Evolutionary conservation across 2,113 vertebrate genomes (phyloP), one percentile per base, ranked within the genome.

Genomic region (Etia nguti): DNA sequence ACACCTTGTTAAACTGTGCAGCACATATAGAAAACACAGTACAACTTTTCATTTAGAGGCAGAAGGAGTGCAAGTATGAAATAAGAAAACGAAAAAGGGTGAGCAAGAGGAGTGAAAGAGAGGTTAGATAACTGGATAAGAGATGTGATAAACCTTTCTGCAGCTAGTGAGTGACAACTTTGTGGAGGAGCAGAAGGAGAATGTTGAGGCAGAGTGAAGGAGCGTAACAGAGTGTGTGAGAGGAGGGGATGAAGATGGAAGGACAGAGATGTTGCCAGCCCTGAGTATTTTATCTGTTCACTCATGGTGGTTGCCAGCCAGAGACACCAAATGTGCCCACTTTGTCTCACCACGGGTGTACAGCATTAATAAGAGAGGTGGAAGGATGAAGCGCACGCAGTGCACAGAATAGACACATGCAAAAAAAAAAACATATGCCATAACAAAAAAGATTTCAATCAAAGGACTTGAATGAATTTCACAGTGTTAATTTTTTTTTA

Each of bases 281-380:
- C 83, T 70, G 80, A 89, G 80, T 84, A 79, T 77, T 84, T 90
- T 92, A 93, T 94, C 91, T 83, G 82, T 85, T 81, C 85, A 89
- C 65, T 88, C 86, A 87, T 84, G 80, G 50, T 31, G 75, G 65
- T 81, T 94, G 91, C 86, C 92, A 92, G 80, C 68, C 16, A 48
- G 26, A 86, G 50, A 91, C 80, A 81, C 85, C 81, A 85, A 90
- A 85, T 79, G 81, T 75, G 84, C 97, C 97, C 96, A 97, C 96
- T 96, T 97, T 97, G 95, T 96, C 96, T 97, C 97, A 97, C 97
- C 96, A 96, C 97, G 96, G 96, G 98, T 97, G 97, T 97, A 97
- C 97, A 96, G 97, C 96, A 70, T 96, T 97, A 97, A 98, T 97
- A 97, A 97, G 79, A 86, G 31, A 80, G 83, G 85, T 56, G 56